Percentiles rank a stretch among this genome's conserved stretches.
Evolutionary conservation across 1,140 invertebrate genomes (phyloP).

Genomic region (Lepidostoma basale): DNA sequence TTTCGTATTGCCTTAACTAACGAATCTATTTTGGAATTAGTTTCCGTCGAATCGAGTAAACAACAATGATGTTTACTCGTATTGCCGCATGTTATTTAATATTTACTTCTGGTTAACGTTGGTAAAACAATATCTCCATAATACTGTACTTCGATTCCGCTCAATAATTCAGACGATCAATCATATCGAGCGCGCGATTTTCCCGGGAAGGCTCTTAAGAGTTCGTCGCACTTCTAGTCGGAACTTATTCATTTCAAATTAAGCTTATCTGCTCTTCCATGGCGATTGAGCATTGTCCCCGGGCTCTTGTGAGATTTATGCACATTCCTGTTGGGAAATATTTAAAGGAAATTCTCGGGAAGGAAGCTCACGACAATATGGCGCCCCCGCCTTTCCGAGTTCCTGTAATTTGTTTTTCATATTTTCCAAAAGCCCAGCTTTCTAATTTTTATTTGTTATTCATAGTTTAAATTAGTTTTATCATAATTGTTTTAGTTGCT

Average conservation of each 20-base stretch:
- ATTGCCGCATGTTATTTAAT: no score
- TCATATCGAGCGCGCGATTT: neutral
- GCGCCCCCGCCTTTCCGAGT: neutral
- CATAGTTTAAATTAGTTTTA: no score
- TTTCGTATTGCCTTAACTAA: no score
- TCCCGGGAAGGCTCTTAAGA: neutral
- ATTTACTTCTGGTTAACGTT: no score
- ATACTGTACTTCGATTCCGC: no score
- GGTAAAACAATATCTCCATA: no score
- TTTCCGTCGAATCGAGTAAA: no score
- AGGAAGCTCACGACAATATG: neutral
- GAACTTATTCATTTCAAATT: conserved; percentile 11
- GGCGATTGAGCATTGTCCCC: conserved; percentile 6
- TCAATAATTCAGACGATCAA: no score
- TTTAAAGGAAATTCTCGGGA: neutral
- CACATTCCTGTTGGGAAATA: conserved; percentile 8
- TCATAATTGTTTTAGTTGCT: no score
- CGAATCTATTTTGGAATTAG: no score
- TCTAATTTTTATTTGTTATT: neutral
- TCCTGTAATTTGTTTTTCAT: neutral
- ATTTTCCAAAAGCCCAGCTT: neutral
- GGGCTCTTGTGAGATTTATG: conserved; percentile 2
- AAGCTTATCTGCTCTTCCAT: conserved; percentile 12
- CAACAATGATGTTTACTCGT: no score
- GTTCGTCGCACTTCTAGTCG: neutral